phyloP scores from a whole-genome alignment of 2,888 invertebrate species.

The Heliconius hortense region DNA sequence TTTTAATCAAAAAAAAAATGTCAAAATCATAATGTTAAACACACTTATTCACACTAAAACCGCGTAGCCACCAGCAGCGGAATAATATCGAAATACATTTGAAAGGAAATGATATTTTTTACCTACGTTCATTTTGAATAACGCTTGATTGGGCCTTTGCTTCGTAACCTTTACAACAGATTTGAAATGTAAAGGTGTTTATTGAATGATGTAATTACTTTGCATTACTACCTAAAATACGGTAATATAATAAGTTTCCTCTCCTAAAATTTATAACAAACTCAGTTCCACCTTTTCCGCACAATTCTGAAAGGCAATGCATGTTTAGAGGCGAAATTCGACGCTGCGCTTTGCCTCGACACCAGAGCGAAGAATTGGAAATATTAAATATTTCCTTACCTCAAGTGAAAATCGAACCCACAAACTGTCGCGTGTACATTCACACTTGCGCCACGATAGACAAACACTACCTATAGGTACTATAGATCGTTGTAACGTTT shows the following conservation, averaged over 20 bases:
- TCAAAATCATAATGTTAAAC: neutral
- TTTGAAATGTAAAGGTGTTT: constrained; percentile 16
- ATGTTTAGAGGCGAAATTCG: too few relatives aligned
- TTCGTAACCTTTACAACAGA: constrained; percentile 11
- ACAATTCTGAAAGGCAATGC: too few relatives aligned
- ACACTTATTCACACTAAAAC: neutral
- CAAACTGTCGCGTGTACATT: too few relatives aligned
- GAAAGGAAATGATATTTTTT: constrained; percentile 10
- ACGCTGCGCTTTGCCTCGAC: too few relatives aligned
- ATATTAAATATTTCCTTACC: too few relatives aligned
- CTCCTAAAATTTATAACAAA: neutral
- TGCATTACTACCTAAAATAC: neutral
- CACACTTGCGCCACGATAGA: too few relatives aligned
- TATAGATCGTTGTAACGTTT: neutral
- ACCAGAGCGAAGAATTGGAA: too few relatives aligned
- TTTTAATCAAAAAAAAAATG: too few relatives aligned
- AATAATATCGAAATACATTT: constrained; percentile 3
- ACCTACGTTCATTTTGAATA: constrained; percentile 20
- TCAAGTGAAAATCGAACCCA: too few relatives aligned
- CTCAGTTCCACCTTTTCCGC: too few relatives aligned
- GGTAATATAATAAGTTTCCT: neutral
- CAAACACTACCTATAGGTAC: neutral
- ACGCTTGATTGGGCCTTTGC: constrained; percentile 24
- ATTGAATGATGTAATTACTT: constrained; percentile 9
- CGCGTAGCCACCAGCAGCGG: neutral